Percentiles rank a stretch among this genome's conserved stretches.
phyloP scores from a whole-genome alignment of 2,888 invertebrate genomes.

The Diploptera punctata region DNA sequence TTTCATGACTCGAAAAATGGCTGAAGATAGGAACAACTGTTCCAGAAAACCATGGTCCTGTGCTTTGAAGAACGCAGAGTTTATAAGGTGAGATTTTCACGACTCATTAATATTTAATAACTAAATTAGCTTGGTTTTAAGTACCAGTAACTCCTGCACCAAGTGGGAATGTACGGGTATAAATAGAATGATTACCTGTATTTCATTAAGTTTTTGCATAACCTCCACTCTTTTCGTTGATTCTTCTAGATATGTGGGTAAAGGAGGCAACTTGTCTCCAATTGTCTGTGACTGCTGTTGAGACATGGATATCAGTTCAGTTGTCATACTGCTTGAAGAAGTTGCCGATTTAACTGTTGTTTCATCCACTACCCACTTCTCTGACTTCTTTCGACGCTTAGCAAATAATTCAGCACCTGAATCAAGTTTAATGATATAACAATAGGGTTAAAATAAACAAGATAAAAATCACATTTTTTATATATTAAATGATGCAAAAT shows the following conservation, averaged over 20 bases:
- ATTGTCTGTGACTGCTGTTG: constrained; percentile 44
- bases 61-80: no score
- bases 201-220: constrained; percentile 66
- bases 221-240: constrained; percentile 64
- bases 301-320: constrained; percentile 26
- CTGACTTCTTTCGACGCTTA: constrained; percentile 80
- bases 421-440: neutral
- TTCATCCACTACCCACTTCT: constrained; percentile 85
- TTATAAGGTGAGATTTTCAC: no score
- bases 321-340: constrained; percentile 29
- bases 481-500: no score
- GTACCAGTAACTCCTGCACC: no score
- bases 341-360: constrained; percentile 48
- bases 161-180: no score
- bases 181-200: constrained; percentile 59
- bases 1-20: no score
- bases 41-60: no score
- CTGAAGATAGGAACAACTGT: no score
- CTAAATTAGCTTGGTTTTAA: no score
- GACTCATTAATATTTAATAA: no score
- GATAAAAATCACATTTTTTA: no score
- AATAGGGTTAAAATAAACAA: neutral
- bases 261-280: constrained; percentile 56
- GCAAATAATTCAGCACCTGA: constrained; percentile 81
- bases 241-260: constrained; percentile 60